Conservation (phyloP, 35 echinoderm and acorn worm species). For the Ophioderma brevispina region DNA sequence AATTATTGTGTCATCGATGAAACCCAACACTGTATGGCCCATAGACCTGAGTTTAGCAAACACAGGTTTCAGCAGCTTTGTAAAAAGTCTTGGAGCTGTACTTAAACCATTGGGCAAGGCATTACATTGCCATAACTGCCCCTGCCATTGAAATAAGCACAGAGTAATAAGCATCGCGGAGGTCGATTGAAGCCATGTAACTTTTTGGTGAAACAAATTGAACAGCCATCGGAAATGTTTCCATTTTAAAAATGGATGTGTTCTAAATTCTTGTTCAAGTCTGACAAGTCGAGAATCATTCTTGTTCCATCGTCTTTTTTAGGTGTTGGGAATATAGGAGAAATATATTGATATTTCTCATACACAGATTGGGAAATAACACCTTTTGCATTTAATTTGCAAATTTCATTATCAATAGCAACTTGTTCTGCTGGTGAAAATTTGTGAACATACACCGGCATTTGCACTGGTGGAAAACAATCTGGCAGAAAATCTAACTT, state of each 20-base stretch:
- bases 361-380: slow-evolving; percentile 20
- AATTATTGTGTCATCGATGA: slow-evolving; percentile 57
- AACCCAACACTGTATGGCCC: slow-evolving; percentile 48
- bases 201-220: neutral
- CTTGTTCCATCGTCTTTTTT: slow-evolving; percentile 36
- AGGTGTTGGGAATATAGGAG: too few relatives aligned
- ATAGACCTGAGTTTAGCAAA: slow-evolving; percentile 30
- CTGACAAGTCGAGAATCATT: slow-evolving; percentile 47
- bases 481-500: slow-evolving; percentile 22
- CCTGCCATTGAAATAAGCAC: slow-evolving; percentile 59
- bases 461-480: too few relatives aligned
- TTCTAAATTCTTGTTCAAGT: slow-evolving; percentile 18
- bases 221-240: neutral
- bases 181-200: neutral
- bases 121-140: slow-evolving; percentile 34
- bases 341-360: slow-evolving; percentile 10
- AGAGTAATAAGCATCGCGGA: too few relatives aligned
- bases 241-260: slow-evolving; percentile 44
- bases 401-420: too few relatives aligned
- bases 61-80: slow-evolving; percentile 65
- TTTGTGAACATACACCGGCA: too few relatives aligned
- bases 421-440: too few relatives aligned
- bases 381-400: slow-evolving; percentile 12
- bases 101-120: slow-evolving; percentile 68
- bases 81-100: slow-evolving; percentile 74